Conservation (phyloP, 2,888 invertebrate species). For the Eupithecia insigniata region DNA sequence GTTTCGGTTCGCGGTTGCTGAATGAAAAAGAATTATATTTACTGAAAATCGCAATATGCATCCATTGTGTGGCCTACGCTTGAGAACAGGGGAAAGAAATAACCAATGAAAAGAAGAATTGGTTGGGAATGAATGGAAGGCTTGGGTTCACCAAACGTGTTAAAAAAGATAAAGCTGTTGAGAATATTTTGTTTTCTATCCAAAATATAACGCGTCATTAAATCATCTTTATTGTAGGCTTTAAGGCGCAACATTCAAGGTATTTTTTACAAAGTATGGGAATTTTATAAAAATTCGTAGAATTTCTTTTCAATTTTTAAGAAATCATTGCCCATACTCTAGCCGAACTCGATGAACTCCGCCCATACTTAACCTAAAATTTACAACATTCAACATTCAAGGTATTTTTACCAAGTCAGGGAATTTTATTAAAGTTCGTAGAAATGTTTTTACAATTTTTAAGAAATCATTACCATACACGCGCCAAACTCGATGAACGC, state of each 20-base stretch:
- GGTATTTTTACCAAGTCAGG: background rate
- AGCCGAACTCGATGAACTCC: no score
- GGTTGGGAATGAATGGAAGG: no score
- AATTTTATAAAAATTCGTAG: background rate
- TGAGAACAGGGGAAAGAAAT: constrained; percentile 21
- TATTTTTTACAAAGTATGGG: background rate
- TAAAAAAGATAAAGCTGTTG: background rate
- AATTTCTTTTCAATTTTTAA: background rate
- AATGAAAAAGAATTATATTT: constrained; percentile 32
- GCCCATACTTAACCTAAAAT: no score
- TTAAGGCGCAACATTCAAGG: background rate
- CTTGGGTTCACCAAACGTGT: background rate
- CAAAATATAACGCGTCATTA: background rate
- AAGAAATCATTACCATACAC: no score
- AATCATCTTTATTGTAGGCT: background rate
- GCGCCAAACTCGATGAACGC: no score
- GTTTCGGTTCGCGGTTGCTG: constrained; percentile 31
- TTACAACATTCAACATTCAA: background rate
- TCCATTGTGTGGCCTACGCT: constrained; percentile 30
- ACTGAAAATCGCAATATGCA: constrained; percentile 30
- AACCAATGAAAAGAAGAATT: constrained; percentile 1
- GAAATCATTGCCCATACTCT: no score
- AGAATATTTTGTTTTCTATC: background rate
- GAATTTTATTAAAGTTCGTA: background rate
- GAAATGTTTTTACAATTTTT: background rate